phyloP scores from a whole-genome alignment of 2,888 invertebrate genomes.

The Acanthosepion esculentum region DNA sequence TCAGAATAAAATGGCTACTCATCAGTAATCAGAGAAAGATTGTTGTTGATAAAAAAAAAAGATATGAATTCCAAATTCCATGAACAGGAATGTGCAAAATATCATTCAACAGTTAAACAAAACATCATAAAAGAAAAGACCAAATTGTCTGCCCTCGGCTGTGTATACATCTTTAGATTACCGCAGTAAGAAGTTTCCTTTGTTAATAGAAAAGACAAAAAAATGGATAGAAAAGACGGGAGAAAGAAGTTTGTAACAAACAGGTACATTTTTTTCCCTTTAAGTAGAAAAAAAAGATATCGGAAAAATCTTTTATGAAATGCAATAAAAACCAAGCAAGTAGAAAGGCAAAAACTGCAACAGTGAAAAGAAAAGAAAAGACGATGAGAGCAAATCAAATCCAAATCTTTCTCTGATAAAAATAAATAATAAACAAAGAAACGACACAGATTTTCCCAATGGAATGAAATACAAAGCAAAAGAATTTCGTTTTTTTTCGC shows the following conservation, averaged over 20 bases:
- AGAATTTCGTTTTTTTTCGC: too few species aligned
- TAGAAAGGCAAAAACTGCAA: too few species aligned
- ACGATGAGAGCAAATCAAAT: too few species aligned
- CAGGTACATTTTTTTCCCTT: not conserved
- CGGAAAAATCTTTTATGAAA: too few species aligned
- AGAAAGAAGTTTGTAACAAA: not conserved
- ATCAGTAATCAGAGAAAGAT: conserved; percentile 7
- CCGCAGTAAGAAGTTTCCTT: not conserved
- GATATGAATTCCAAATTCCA: not conserved
- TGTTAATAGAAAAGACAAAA: not conserved
- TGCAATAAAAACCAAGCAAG: too few species aligned
- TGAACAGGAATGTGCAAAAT: not conserved
- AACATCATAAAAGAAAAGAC: not conserved
- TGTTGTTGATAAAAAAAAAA: not conserved
- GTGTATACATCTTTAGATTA: conserved; percentile 33
- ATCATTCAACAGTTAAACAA: not conserved
- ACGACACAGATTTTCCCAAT: too few species aligned
- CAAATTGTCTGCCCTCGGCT: not conserved
- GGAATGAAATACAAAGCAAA: too few species aligned
- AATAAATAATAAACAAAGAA: too few species aligned
- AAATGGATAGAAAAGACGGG: not conserved
- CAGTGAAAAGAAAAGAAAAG: too few species aligned
- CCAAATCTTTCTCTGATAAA: too few species aligned
- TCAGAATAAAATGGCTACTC: not conserved
- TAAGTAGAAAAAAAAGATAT: too few species aligned